Conservation (phyloP, 2,797 vertebrate genomes). For the Dromococcyx pavoninus region DNA sequence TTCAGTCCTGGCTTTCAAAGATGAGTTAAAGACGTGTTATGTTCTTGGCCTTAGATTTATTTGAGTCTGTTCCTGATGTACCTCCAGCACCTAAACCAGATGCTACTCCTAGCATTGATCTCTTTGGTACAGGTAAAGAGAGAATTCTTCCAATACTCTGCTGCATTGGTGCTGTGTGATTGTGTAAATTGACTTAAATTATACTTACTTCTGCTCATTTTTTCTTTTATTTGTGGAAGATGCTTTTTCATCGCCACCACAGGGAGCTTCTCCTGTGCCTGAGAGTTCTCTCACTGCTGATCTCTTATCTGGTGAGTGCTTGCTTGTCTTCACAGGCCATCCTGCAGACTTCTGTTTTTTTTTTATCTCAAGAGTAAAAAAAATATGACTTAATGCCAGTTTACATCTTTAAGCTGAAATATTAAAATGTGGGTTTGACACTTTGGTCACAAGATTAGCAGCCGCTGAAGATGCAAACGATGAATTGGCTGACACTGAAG, state of each 20-base stretch:
- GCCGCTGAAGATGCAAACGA: background rate
- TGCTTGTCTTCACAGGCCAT: constrained; percentile 57
- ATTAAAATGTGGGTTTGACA: background rate
- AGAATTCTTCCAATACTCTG: constrained; percentile 16
- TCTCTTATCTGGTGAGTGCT: constrained; percentile 86
- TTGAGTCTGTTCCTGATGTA: constrained; percentile 94
- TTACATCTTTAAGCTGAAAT: background rate
- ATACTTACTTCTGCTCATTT: constrained; percentile 70
- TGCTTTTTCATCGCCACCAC: constrained; percentile 85
- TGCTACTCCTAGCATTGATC: constrained; percentile 97
- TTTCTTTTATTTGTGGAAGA: constrained; percentile 81
- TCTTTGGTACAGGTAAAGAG: constrained; percentile 98
- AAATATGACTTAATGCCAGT: background rate
- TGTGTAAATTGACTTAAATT: constrained; percentile 23
- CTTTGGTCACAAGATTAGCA: background rate
- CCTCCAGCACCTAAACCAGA: constrained; percentile 93
- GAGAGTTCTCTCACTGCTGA: constrained; percentile 90
- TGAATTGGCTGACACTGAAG: background rate
- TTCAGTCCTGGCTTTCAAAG: constrained; percentile 22
- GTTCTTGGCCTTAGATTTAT: constrained; percentile 98
- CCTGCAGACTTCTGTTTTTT: background rate
- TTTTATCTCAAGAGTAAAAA: background rate
- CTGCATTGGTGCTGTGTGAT: constrained; percentile 30
- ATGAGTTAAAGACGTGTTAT: constrained; percentile 84
- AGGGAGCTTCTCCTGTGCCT: constrained; percentile 92